Evolutionary conservation across 2,888 invertebrate species (phyloP).

Genomic region (Kuschelorhynchus macadamiae): DNA sequence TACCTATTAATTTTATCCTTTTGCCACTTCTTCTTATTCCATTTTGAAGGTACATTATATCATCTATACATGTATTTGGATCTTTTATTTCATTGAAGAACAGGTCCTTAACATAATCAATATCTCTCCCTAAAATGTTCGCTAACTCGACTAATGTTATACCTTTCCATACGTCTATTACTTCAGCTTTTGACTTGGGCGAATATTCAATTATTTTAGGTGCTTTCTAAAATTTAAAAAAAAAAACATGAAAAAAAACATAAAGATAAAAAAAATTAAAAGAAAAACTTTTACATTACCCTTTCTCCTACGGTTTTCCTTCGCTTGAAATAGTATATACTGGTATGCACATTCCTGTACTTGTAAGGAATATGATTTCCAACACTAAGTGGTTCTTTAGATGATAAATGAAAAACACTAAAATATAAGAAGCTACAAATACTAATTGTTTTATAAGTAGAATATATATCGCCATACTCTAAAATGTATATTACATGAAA

Average conservation of each 20-base stretch:
- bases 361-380: neutral
- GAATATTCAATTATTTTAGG: slow-evolving; percentile 74
- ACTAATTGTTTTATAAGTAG: neutral
- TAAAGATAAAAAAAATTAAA: too few species aligned
- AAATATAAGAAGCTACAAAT: slow-evolving; percentile 3
- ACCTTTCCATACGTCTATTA: slow-evolving; percentile 82
- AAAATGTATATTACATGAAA: too few species aligned
- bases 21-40: slow-evolving; percentile 63
- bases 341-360: slow-evolving; percentile 9
- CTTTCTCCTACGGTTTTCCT: slow-evolving; percentile 44
- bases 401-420: slow-evolving; percentile 2
- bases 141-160: slow-evolving; percentile 87
- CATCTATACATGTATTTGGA: slow-evolving; percentile 59
- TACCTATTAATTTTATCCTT: slow-evolving; percentile 64
- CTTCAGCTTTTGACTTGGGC: slow-evolving; percentile 71
- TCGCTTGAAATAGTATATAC: slow-evolving; percentile 33
- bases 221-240: slow-evolving; percentile 67
- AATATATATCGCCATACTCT: neutral
- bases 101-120: slow-evolving; percentile 71
- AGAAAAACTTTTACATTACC: too few species aligned
- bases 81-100: slow-evolving; percentile 61
- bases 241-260: too few species aligned
- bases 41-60: slow-evolving; percentile 64
- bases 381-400: slow-evolving; percentile 6
- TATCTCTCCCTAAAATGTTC: slow-evolving; percentile 73